Conservation (phyloP, 2,113 vertebrate species). For the Petrocephalus microphthalmus region DNA sequence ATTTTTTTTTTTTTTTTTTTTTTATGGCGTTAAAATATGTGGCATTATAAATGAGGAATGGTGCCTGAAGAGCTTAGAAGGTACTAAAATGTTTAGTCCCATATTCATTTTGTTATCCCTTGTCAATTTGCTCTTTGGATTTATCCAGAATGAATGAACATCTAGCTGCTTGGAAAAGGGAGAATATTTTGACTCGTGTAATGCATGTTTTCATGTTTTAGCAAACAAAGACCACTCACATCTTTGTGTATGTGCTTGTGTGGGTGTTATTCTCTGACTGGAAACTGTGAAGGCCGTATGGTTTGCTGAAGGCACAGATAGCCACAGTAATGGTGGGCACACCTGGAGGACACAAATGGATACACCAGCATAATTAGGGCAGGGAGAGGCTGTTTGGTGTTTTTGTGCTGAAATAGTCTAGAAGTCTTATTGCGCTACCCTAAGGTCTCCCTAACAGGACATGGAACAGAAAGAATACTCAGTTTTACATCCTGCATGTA, state of each 20-base stretch:
- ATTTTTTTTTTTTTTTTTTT: too few relatives aligned
- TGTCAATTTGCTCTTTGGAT: not conserved
- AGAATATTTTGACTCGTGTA: not conserved
- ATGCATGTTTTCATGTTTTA: not conserved
- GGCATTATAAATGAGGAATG: not conserved
- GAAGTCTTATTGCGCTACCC: not conserved
- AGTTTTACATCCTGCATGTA: not conserved
- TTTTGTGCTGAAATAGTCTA: not conserved
- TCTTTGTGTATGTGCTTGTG: slow-evolving; percentile 15
- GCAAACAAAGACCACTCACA: not conserved
- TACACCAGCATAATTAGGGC: not conserved
- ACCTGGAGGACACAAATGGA: slow-evolving; percentile 39
- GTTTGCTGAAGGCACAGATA: slow-evolving; percentile 39
- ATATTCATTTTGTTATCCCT: not conserved
- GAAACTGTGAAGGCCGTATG: slow-evolving; percentile 50
- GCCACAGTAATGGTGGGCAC: slow-evolving; percentile 45
- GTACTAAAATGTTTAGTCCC: not conserved
- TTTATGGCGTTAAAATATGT: not conserved
- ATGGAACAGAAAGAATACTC: not conserved
- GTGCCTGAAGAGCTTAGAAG: not conserved
- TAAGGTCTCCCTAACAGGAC: not conserved
- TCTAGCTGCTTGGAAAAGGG: not conserved
- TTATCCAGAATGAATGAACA: not conserved
- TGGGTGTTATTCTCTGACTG: not conserved
- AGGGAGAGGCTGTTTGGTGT: not conserved